Evolutionary conservation across 2,888 invertebrate species (phyloP).

Genomic region (Hirtodrosophila confusa): DNA sequence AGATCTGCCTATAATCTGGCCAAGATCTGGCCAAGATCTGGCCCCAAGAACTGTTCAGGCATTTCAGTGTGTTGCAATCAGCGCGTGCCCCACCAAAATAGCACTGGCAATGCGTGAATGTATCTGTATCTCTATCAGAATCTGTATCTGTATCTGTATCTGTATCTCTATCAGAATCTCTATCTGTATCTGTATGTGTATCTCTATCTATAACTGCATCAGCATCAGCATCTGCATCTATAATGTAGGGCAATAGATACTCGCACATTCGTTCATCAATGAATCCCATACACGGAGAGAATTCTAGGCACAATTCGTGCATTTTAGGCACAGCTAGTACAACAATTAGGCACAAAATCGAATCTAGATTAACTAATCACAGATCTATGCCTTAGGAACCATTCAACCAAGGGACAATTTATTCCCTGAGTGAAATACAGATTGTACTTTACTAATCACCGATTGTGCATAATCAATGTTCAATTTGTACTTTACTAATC

Average conservation of each 20-base stretch:
- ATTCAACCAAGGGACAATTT: no score
- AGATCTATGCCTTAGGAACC: no score
- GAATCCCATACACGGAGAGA: slow-evolving; percentile 4
- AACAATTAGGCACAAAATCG: no score
- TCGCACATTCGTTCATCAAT: slow-evolving; percentile 24
- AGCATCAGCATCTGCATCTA: slow-evolving; percentile 1
- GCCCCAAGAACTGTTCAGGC: neutral
- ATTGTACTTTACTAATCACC: no score
- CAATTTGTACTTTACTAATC: no score
- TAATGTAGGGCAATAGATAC: slow-evolving; percentile 34
- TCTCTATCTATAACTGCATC: neutral
- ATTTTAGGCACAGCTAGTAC: no score
- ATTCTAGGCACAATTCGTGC: no score
- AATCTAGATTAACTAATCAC: no score
- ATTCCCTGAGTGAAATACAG: no score
- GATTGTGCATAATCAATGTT: no score
- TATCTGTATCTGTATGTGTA: slow-evolving; percentile 1
- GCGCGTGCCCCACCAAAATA: slow-evolving; percentile 42
- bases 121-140: neutral
- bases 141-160: slow-evolving; percentile 7
- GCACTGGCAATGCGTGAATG: slow-evolving; percentile 4
- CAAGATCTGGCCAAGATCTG: neutral
- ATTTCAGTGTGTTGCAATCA: slow-evolving; percentile 19
- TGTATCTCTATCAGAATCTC: neutral
- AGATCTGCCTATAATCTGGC: neutral